Percentiles rank a stretch among this genome's conserved stretches.
phyloP scores from a whole-genome alignment of 37 sponge, comb jelly and placozoan genomes.

The Amphimedon queenslandica region DNA sequence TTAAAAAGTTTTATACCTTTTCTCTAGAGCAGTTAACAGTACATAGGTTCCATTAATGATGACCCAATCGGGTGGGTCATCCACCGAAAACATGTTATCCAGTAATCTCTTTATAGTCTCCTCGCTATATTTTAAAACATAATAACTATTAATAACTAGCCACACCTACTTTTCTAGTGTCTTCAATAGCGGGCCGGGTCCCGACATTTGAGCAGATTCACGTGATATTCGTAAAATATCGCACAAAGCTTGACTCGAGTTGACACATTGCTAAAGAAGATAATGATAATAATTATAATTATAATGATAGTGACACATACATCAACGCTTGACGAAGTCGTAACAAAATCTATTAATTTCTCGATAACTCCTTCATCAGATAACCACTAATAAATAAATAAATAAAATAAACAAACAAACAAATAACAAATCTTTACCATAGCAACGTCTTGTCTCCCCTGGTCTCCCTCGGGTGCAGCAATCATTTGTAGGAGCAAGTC shows the following conservation, averaged over 20 bases:
- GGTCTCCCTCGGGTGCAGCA: slow-evolving; percentile 48
- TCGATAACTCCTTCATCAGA: slow-evolving; percentile 59
- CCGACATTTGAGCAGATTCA: slow-evolving; percentile 50
- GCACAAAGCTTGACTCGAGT: slow-evolving; percentile 72
- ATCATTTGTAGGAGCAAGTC: slow-evolving; percentile 84
- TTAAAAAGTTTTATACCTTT: slow-evolving; percentile 28
- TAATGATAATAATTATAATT: background rate
- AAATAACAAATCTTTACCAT: slow-evolving; percentile 4
- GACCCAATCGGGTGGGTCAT: slow-evolving; percentile 33
- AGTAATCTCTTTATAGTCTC: slow-evolving; percentile 52
- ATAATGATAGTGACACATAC: slow-evolving; percentile 11
- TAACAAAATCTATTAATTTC: slow-evolving; percentile 55
- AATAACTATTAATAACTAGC: background rate
- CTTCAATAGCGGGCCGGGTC: slow-evolving; percentile 51
- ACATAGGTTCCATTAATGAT: slow-evolving; percentile 61
- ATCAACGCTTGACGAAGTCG: slow-evolving; percentile 23
- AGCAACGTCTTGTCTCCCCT: slow-evolving; percentile 43
- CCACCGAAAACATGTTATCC: slow-evolving; percentile 54
- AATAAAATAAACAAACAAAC: slow-evolving; percentile 10
- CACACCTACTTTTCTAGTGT: slow-evolving; percentile 47
- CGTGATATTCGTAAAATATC: slow-evolving; percentile 73
- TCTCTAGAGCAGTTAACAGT: slow-evolving; percentile 55
- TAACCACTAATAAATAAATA: slow-evolving; percentile 57
- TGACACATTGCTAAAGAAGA: slow-evolving; percentile 55
- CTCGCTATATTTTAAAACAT: slow-evolving; percentile 9